Base-by-base conservation (phyloP, 2,113 vertebrate species). In the Ictalurus furcatus region DNA sequence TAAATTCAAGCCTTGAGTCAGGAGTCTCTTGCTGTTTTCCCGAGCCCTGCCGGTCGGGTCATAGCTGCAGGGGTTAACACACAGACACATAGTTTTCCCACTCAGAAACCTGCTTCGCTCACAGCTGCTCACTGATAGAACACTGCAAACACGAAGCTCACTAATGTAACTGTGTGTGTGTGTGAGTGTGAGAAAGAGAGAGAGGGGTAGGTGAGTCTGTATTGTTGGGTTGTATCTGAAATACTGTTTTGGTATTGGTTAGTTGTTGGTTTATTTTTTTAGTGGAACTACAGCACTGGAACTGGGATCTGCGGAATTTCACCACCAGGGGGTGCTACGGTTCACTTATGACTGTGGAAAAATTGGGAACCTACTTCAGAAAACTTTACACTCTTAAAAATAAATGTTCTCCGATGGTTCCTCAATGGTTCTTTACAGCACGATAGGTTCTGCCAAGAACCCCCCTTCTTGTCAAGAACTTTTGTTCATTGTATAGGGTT, bases 311-410 rank as follows among this genome's bases (percentile, higher is more conserved):
- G 23, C 67, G 82, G 17, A 1, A 25, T 88, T 85, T 74, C 1
- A 88, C 95, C 95, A 95, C 94, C 92, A 95, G 95, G 94, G 92
- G 95, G 95, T 88, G 94, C 93, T 92, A 88, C 84, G 92, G 92
- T 93, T 92, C 93, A 92, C 59, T 52, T 92, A 61, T 92, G 87
- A 82, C 37, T 86, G 37, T 76, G 65, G 63, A 67, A 37, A 73
- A 63, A 28, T n/a, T 44, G 58, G 56, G 52, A 58, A 65, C 40
- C 44, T 65, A 40, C 2, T 63, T 34, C 6, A 54, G 80, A 7
- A 71, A 73, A 78, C 56, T 17, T 19, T 67, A 81, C 48, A 8
- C 48, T 52, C 48, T 52, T 52, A 9, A 52, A 52, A 52, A 52
- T 11, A 52, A 52, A 48, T 44, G 40, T 5, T 44, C 40, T 44